phyloP scores from a whole-genome alignment of 2,113 vertebrate species.

The Asarcornis scutulata region DNA sequence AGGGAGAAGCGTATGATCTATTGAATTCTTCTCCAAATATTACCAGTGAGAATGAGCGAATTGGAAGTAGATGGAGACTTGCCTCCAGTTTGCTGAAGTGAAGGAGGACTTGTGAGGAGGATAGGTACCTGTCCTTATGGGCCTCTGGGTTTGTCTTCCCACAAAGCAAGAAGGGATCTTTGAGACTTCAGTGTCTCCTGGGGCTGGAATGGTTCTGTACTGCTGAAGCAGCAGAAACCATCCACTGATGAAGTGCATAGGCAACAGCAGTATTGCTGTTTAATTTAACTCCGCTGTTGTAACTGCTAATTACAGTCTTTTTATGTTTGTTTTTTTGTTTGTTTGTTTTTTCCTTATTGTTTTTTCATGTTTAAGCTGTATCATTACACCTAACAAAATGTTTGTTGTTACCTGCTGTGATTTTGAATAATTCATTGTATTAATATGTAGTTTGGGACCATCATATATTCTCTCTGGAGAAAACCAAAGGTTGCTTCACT shows the following conservation, averaged over 20 bases:
- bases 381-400: neutral
- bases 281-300: neutral
- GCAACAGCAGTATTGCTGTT: neutral
- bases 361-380: neutral
- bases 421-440: neutral
- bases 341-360: no score
- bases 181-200: neutral
- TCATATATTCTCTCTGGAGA: neutral
- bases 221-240: neutral
- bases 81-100: neutral
- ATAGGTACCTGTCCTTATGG: neutral
- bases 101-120: neutral
- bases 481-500: neutral
- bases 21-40: neutral
- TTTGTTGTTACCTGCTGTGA: constrained; percentile 26
- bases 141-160: neutral
- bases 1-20: neutral
- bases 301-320: neutral
- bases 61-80: neutral
- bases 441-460: neutral
- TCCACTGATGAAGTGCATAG: neutral
- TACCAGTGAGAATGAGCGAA: neutral
- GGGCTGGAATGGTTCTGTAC: neutral
- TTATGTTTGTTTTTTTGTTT: neutral
- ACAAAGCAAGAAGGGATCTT: neutral